A percentile compares a stretch with the other conserved stretches of the same genome.
Conservation (phyloP, 1,140 invertebrate genomes). For the Mactra quadrangularis region DNA sequence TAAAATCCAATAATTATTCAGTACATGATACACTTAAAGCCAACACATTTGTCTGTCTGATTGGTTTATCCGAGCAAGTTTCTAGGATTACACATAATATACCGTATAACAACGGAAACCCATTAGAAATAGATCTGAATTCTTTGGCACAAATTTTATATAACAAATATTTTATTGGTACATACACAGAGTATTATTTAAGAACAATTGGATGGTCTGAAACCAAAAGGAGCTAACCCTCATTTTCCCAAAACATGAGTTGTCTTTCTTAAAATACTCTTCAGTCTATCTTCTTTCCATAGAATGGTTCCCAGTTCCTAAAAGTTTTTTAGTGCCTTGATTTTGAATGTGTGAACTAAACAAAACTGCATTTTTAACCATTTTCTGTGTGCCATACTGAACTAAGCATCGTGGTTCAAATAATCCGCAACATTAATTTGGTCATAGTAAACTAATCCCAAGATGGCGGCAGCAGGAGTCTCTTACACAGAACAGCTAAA, state of each 20-base stretch:
- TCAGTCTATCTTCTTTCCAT: background rate
- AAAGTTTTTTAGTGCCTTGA: background rate
- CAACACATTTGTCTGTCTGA: too few species aligned
- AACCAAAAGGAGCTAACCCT: too few species aligned
- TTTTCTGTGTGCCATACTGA: background rate
- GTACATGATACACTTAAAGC: too few species aligned
- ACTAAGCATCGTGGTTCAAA: background rate
- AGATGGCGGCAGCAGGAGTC: background rate
- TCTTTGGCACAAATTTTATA: too few species aligned
- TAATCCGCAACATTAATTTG: background rate
- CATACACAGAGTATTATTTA: too few species aligned
- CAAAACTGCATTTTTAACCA: background rate
- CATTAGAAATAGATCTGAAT: too few species aligned
- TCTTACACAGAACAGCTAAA: background rate
- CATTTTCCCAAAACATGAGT: background rate
- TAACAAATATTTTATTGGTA: too few species aligned
- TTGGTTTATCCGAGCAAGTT: too few species aligned
- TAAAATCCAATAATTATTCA: too few species aligned
- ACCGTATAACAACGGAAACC: too few species aligned
- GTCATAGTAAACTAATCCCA: constrained; percentile 2
- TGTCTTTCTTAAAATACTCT: background rate
- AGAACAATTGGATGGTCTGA: too few species aligned
- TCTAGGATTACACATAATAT: too few species aligned
- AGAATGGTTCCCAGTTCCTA: background rate
- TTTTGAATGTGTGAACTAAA: background rate